A percentile compares a stretch with the other conserved stretches of the same genome.
Conservation (phyloP, 2,113 vertebrate species). For the Thermophis baileyi region DNA sequence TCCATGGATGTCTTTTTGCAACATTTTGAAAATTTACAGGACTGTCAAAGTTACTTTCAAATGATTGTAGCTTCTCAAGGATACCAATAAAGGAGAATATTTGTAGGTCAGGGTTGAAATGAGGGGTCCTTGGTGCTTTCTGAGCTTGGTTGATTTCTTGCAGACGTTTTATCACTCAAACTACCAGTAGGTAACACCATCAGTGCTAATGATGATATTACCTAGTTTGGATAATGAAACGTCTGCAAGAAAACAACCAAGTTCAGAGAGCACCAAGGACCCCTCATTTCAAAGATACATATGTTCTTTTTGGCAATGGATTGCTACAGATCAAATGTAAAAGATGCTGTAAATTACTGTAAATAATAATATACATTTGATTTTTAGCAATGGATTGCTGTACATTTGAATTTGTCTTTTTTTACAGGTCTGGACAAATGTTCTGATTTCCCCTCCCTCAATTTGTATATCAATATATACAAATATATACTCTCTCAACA, state of each 20-base stretch:
- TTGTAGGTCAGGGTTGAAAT: no score
- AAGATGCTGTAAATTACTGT: neutral
- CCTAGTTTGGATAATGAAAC: no score
- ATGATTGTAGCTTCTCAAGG: neutral
- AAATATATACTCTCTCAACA: neutral
- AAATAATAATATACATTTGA: neutral
- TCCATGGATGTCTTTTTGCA: no score
- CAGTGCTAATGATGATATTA: no score
- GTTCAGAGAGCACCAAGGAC: no score
- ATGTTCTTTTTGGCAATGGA: neutral
- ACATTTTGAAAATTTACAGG: neutral
- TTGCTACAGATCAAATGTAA: neutral
- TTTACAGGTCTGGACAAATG: neutral
- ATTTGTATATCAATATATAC: neutral
- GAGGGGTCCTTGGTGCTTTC: no score
- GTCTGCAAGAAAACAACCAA: no score
- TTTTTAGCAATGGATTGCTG: neutral
- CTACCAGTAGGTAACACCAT: no score
- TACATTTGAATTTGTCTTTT: neutral
- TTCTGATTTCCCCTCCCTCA: neutral
- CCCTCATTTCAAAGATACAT: neutral
- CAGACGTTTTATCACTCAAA: no score
- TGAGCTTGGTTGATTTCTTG: no score
- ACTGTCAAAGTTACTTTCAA: neutral
- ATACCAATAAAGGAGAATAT: neutral